Conservation (phyloP, 2,888 invertebrate species). For the Idaea aversata region DNA sequence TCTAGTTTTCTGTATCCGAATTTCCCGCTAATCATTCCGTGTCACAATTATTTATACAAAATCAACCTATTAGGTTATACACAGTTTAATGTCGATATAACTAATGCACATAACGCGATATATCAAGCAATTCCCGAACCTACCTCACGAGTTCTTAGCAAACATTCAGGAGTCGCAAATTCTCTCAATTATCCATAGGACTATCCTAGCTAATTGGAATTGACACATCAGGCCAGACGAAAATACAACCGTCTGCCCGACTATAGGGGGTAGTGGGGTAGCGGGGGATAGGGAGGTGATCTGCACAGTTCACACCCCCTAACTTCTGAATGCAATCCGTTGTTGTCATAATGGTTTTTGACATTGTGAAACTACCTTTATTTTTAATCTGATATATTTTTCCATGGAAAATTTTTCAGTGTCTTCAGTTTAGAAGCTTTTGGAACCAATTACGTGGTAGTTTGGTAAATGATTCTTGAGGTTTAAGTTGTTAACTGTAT, state of each 20-base stretch:
- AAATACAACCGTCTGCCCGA: slow-evolving; percentile 65
- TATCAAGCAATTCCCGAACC: slow-evolving; percentile 35
- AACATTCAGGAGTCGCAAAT: slow-evolving; percentile 29
- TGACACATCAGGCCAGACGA: slow-evolving; percentile 76
- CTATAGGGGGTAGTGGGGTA: slow-evolving; percentile 35
- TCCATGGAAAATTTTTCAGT: slow-evolving; percentile 6
- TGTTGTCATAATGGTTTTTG: slow-evolving; percentile 64
- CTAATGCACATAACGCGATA: slow-evolving; percentile 6
- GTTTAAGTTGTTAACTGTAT: not conserved
- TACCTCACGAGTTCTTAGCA: slow-evolving; percentile 39
- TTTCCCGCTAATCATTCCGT: no score
- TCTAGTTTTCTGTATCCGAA: no score
- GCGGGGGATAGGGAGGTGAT: slow-evolving; percentile 35
- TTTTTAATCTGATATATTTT: slow-evolving; percentile 24
- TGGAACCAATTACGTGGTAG: not conserved
- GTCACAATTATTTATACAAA: no score
- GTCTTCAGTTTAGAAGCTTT: not conserved
- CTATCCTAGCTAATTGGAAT: slow-evolving; percentile 73
- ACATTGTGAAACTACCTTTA: slow-evolving; percentile 49
- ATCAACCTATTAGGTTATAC: not conserved
- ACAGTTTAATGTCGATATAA: not conserved
- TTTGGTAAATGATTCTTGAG: not conserved
- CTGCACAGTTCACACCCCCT: slow-evolving; percentile 18
- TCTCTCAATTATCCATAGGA: slow-evolving; percentile 50
- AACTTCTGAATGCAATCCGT: slow-evolving; percentile 41